Percentiles rank a stretch among this genome's conserved stretches.
These are phyloP conservation scores for Dendrolimus punctatus DNA, from an alignment of 1,140 invertebrate genomes.

Conservation along the genomic window DNA sequence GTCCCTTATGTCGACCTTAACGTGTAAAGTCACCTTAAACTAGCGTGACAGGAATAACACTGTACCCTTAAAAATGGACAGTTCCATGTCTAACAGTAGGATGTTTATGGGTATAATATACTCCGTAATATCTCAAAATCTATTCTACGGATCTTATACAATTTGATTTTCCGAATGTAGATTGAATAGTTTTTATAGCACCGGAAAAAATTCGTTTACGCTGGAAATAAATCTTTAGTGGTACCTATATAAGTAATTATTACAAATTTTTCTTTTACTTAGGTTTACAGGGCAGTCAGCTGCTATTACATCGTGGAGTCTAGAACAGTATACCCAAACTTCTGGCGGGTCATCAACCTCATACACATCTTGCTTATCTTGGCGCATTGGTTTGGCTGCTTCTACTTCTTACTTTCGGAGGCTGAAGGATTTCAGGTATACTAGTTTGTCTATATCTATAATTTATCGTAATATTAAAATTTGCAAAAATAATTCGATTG, in stretches of 20 bases:
- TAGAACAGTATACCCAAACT: slow-evolving; percentile 94
- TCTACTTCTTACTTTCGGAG: slow-evolving; percentile 95
- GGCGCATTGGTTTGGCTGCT: slow-evolving; percentile 98
- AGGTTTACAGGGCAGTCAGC: slow-evolving; percentile 92
- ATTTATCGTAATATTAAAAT: not conserved
- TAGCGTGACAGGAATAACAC: too few species aligned
- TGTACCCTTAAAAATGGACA: too few species aligned
- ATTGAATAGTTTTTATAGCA: not conserved
- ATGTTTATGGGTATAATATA: too few species aligned
- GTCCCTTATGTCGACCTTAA: too few species aligned
- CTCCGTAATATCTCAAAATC: too few species aligned
- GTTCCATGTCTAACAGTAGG: too few species aligned
- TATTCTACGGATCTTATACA: too few species aligned
- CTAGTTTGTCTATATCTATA: not conserved
- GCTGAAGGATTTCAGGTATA: slow-evolving; percentile 87
- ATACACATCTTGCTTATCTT: slow-evolving; percentile 95
- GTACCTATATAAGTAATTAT: not conserved
- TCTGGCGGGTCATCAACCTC: slow-evolving; percentile 96
- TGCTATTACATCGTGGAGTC: slow-evolving; percentile 98
- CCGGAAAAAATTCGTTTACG: not conserved
- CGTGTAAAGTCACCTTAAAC: too few species aligned
- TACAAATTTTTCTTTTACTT: slow-evolving; percentile 32
- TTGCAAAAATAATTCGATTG: not conserved
- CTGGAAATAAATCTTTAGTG: not conserved
- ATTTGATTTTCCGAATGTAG: not conserved